Evolutionary conservation across 1,140 invertebrate genomes (phyloP), one percentile per base, ranked within the genome.

Genomic region (Sinonovacula constricta): DNA sequence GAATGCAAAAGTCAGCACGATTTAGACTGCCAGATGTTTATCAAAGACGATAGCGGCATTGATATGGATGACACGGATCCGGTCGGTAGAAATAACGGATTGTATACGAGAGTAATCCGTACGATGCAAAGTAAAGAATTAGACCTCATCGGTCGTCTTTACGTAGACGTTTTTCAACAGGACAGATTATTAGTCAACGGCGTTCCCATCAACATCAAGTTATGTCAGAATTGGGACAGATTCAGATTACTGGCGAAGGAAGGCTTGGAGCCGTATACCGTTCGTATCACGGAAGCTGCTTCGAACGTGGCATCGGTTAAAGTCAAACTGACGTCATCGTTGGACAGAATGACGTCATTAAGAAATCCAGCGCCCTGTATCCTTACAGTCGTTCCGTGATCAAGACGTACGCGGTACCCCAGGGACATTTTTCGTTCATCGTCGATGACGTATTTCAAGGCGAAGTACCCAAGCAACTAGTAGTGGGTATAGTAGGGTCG

Each of bases 341-440:
- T 15, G 62, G 24, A 4, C 3, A 36, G 10, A 24, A 18, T 45
- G 36, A 65, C 3, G 7, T 60, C 57, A 7, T 60, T 7, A 60
- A 60, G 24, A 60, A 14, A 28, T 30, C 57, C 57, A 60, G 36
- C 62, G 62, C 62, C 22, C 22, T 39, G 22, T 39, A 65, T 26
- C 62, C 62, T 18, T 65, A 36, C 31, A 65, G 3, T 65, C 62
- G 62, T 45, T 65, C 62, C 31, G 26, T 34, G 15, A 22, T 65
- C 62, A 65, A 65, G 62, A 65, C 62, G 2, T 65, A 65, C 36
- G 62, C 62, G 31, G 62, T 65, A 24, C 31, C 62, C 14, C 14
- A n/a, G 30, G 62, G 62, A 65, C 62, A 65, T 3, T 65, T 65
- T 45, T 36, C 62, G 12, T 65, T 65, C 33, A 65, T 65, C 14